Base-by-base conservation (phyloP, 2,113 vertebrate genomes). In the Siphamia tubifer region DNA sequence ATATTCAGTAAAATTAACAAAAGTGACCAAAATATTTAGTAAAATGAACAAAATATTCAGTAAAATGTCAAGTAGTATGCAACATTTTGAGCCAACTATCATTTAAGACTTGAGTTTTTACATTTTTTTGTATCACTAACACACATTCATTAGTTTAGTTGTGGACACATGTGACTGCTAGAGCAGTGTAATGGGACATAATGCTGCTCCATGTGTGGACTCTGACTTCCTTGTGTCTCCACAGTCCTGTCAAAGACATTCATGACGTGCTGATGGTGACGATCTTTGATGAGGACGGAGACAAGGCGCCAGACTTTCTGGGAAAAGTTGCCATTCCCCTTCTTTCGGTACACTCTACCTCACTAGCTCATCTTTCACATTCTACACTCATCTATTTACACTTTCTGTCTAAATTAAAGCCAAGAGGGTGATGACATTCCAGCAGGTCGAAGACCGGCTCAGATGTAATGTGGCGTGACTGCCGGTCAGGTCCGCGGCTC, bases 231-330 rank as follows among this genome's bases (percentile, higher is more conserved):
- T 12, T 68, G 17, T 81, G 12, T 74, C 15, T 84, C 17, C 78
- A 17, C 79, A 99, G 98, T 49, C 96, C 96, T 34, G 88, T 99
- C 85, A 97, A 94, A 91, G 98, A 99, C 76, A 91, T 99, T 71
- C 97, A 99, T 4, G 96, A 98, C 5, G 91, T 93, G 48, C 89
- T 99, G 74, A 92, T 98, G 87, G 95, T 98, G 81, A 98, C 96
- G 1, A 89, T 99, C 30, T 97, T 98, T 82, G 98, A 99, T 84
- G 97, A 99, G 84, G 98, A 99, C 58, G 96, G 98, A 87, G 98
- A 99, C 86, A 99, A 98, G 76, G 91, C 96, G 8, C 97, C 97
- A 5, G 98, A 99, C 83, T 99, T 99, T 86, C 93, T 99, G 61
- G 98, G 97, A 48, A 99, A 96, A 93, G 93, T 96, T 45, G 96